A percentile compares a stretch with the other conserved stretches of the same genome.
Conservation (phyloP, 2,888 invertebrate genomes). For the Synanthedon andrenaeformis region DNA sequence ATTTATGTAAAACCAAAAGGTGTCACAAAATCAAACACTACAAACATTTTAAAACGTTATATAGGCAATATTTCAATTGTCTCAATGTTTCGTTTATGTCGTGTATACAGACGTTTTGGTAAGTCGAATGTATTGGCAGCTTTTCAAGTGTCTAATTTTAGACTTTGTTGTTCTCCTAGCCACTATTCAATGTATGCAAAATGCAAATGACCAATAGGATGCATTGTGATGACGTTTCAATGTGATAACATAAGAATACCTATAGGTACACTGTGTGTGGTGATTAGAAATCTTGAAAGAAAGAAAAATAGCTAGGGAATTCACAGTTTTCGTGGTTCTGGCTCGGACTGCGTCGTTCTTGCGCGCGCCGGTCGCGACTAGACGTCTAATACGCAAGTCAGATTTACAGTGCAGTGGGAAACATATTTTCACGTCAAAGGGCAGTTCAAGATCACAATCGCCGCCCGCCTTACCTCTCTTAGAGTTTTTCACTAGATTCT, state of each 20-base stretch:
- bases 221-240: neutral
- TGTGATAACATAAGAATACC: neutral
- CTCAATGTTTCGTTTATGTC: too few species aligned
- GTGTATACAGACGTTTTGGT: too few species aligned
- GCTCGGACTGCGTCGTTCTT: conserved; percentile 1
- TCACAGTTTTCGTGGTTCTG: neutral
- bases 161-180: neutral
- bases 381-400: conserved; percentile 48
- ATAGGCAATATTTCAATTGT: too few species aligned
- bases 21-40: too few species aligned
- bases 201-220: neutral
- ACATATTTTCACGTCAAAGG: conserved; percentile 59
- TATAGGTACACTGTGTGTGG: too few species aligned
- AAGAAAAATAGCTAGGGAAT: neutral
- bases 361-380: conserved; percentile 23
- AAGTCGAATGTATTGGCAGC: too few species aligned
- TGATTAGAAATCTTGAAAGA: neutral
- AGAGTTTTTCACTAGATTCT: conserved; percentile 31
- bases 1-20: too few species aligned
- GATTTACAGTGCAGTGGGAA: conserved; percentile 30
- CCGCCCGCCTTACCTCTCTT: conserved; percentile 38
- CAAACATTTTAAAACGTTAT: too few species aligned
- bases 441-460: conserved; percentile 68
- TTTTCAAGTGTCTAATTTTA: neutral
- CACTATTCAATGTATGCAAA: neutral